Evolutionary conservation across 2,888 invertebrate species (phyloP).

Genomic region (Pasiphila rectangulata): DNA sequence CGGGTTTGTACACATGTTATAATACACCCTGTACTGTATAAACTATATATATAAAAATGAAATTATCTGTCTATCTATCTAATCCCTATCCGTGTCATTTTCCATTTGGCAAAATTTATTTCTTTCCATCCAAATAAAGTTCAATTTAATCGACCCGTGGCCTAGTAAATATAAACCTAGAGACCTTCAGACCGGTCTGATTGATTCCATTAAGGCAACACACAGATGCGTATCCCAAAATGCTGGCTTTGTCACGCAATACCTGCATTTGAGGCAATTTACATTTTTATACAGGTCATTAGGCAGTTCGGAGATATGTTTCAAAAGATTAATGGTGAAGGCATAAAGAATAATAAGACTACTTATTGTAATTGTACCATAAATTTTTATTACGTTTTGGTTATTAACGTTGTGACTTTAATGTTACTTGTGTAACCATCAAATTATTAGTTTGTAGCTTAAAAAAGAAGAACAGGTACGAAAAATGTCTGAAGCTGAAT

Average conservation of each 20-base stretch:
- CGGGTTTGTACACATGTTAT: too few species aligned
- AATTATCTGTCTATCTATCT: too few species aligned
- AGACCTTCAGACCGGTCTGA: constrained; percentile 51
- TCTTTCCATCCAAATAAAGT: background rate
- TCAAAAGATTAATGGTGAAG: constrained; percentile 17
- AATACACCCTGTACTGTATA: too few species aligned
- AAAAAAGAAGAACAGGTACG: too few species aligned
- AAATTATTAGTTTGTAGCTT: too few species aligned
- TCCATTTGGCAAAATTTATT: too few species aligned
- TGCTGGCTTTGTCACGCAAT: constrained; percentile 42
- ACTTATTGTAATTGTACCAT: constrained; percentile 3
- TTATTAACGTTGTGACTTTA: too few species aligned
- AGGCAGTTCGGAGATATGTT: constrained; percentile 24
- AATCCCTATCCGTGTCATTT: too few species aligned
- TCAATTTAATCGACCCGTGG: background rate
- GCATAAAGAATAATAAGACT: constrained; percentile 4
- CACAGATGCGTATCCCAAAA: constrained; percentile 46
- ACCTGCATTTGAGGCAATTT: constrained; percentile 48
- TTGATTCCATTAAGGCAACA: constrained; percentile 66
- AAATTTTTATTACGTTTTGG: too few species aligned
- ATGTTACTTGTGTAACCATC: too few species aligned
- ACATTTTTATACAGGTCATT: constrained; percentile 37
- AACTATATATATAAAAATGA: too few species aligned
- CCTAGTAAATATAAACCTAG: background rate
- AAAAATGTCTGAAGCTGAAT: too few species aligned